A percentile compares a stretch with the other conserved stretches of the same genome.
phyloP scores from a whole-genome alignment of 2,113 vertebrate species.

The Grammomys dolichurus region DNA sequence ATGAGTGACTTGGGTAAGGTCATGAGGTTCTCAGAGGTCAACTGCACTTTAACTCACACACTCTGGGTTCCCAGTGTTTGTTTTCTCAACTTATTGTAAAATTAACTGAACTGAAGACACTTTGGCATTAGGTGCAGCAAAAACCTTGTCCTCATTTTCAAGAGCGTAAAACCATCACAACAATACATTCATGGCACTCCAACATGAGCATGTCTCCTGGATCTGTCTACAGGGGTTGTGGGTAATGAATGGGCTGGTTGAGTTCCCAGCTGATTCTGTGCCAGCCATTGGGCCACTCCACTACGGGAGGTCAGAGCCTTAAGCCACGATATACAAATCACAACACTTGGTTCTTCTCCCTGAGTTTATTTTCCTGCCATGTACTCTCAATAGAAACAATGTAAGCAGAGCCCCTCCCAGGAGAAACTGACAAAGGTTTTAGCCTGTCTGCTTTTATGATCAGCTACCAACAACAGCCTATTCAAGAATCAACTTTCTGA shows the following conservation, averaged over 20 bases:
- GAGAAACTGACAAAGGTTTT: background rate
- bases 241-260: background rate
- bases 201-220: background rate
- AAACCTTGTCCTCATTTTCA: background rate
- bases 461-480: background rate
- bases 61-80: conserved; percentile 8
- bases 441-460: background rate
- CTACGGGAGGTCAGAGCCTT: background rate
- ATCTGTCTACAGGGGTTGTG: background rate
- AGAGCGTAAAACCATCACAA: background rate
- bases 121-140: background rate
- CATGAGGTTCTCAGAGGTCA: background rate
- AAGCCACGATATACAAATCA: background rate
- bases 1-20: background rate
- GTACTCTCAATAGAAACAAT: background rate
- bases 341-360: background rate
- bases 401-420: background rate
- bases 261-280: background rate
- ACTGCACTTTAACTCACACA: background rate
- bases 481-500: background rate
- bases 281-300: too few relatives aligned
- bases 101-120: background rate
- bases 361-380: background rate
- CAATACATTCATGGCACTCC: background rate
- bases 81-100: conserved; percentile 3